phyloP scores from a whole-genome alignment of 2,888 invertebrate species.

The Andrena dorsata region DNA sequence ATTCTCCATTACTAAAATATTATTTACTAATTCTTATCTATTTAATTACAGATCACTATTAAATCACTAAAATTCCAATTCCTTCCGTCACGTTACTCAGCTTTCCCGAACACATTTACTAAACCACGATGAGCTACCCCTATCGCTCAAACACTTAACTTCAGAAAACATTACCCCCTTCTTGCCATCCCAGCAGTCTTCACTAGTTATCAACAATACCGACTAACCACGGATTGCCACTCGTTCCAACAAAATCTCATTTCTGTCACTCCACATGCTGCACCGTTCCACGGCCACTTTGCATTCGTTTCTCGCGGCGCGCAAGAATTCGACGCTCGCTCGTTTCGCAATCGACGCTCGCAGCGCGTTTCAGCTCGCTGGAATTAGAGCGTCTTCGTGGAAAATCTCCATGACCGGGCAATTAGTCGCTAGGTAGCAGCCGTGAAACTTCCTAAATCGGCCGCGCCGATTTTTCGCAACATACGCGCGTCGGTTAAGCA shows the following conservation, averaged over 20 bases:
- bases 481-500: neutral
- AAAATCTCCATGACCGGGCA: conserved; percentile 35
- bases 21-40: no score
- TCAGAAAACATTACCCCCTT: no score
- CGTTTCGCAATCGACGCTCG: conserved; percentile 26
- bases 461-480: conserved; percentile 27
- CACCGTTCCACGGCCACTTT: neutral
- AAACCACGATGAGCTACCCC: no score
- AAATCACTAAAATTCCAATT: no score
- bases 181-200: no score
- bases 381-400: conserved; percentile 48
- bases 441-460: conserved; percentile 32
- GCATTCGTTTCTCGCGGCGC: neutral
- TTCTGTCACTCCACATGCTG: neutral
- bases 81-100: no score
- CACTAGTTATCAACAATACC: no score
- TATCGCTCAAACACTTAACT: no score
- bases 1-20: no score
- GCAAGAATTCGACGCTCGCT: conserved; percentile 8
- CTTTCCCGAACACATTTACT: no score
- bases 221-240: neutral
- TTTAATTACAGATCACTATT: no score
- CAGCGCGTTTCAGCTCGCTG: conserved; percentile 2
- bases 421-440: conserved; percentile 38
- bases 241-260: neutral